Conservation (phyloP, 2,888 invertebrate genomes). For the Sceliomorpha sp. region DNA sequence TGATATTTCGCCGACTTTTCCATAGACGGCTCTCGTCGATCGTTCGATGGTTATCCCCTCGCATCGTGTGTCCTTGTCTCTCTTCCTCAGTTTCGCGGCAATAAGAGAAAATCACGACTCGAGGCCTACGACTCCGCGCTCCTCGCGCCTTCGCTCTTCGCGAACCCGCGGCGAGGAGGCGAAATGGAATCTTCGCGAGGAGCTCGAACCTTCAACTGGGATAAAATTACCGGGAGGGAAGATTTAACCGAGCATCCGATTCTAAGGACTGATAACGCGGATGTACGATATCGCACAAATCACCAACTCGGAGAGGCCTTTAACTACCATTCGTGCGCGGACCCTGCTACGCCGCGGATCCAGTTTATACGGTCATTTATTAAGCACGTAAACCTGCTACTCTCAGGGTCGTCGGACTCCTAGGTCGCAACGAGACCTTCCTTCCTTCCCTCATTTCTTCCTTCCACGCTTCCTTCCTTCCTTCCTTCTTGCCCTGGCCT, state of each 20-base stretch:
- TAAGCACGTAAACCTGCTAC: conserved; percentile 67
- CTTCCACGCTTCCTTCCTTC: conserved; percentile 47
- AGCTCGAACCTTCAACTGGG: conserved; percentile 68
- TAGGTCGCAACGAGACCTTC: conserved; percentile 60
- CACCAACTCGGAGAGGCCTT: conserved; percentile 64
- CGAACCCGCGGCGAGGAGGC: conserved; percentile 30
- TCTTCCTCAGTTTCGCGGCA: conserved; percentile 51
- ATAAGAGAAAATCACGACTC: conserved; percentile 42
- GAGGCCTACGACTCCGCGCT: conserved; percentile 13
- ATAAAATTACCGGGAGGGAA: conserved; percentile 70
- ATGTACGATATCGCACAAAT: conserved; percentile 74
- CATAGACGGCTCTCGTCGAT: conserved; percentile 26
- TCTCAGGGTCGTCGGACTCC: conserved; percentile 61
- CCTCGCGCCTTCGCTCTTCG: conserved; percentile 18
- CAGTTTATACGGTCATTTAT: conserved; percentile 74
- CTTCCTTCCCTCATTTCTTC: conserved; percentile 41
- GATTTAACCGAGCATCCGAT: conserved; percentile 69
- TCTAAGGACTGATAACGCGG: conserved; percentile 68
- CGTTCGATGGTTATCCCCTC: conserved; percentile 39
- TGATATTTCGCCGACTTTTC: conserved; percentile 49
- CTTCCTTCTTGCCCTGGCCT: conserved; percentile 30
- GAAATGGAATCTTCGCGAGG: conserved; percentile 65
- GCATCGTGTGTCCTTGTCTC: conserved; percentile 41
- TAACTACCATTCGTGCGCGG: conserved; percentile 68
- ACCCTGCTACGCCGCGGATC: conserved; percentile 62